A percentile compares a stretch with the other conserved stretches of the same genome.
Conservation (phyloP, 2,888 invertebrate genomes). For the Tribolium freemani region DNA sequence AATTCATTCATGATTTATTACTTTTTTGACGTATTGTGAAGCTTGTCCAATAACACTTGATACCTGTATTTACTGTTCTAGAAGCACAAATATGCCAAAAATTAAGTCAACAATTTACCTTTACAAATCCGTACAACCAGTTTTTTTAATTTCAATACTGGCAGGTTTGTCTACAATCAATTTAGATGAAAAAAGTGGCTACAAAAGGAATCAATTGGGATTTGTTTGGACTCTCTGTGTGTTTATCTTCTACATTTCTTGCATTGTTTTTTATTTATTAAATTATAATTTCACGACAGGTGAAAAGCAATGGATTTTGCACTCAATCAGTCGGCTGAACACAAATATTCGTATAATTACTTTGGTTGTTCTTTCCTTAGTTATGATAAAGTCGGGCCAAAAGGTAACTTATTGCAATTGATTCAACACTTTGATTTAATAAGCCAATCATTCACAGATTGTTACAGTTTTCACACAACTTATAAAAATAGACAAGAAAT, state of each 20-base stretch:
- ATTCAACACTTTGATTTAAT: no score
- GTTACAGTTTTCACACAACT: not conserved
- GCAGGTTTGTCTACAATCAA: conserved; percentile 1
- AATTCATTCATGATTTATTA: no score
- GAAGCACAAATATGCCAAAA: no score
- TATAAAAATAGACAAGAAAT: not conserved
- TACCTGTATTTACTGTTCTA: no score
- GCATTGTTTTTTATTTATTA: not conserved
- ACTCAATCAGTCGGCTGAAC: not conserved
- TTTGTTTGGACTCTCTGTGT: not conserved
- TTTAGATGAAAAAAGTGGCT: not conserved
- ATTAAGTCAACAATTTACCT: not conserved
- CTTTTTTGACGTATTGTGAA: no score
- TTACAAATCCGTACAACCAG: not conserved
- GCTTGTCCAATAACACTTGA: no score
- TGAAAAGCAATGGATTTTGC: not conserved
- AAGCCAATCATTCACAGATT: not conserved
- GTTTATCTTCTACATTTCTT: not conserved
- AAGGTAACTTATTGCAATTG: not conserved
- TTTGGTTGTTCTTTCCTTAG: not conserved
- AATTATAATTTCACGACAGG: not conserved
- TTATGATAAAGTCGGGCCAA: not conserved
- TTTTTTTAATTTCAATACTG: conserved; percentile 4
- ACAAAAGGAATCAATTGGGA: not conserved
- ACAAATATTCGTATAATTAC: not conserved